phyloP scores from a whole-genome alignment of 2,113 vertebrate species.

The Poecilia latipinna region DNA sequence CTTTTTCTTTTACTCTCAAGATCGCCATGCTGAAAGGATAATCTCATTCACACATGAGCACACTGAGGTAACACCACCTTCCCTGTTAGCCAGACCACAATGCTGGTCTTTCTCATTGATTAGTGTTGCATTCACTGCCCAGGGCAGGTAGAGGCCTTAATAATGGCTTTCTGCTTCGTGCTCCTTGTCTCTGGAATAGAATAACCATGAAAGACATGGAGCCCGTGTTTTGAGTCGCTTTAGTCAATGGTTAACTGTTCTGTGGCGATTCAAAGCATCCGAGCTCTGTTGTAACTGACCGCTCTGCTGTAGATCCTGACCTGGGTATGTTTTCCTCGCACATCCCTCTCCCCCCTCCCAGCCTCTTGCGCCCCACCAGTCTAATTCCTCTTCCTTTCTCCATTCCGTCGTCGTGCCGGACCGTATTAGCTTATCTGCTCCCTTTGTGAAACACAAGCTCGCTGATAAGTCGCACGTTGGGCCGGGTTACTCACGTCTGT shows the following conservation, averaged over 20 bases:
- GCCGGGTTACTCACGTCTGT: slow-evolving; percentile 73
- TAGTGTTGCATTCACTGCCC: slow-evolving; percentile 71
- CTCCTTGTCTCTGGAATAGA: slow-evolving; percentile 57
- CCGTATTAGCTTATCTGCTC: slow-evolving; percentile 71
- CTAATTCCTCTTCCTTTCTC: slow-evolving; percentile 46
- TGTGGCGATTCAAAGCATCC: slow-evolving; percentile 61
- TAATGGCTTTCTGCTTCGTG: slow-evolving; percentile 69
- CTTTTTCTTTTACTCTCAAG: slow-evolving; percentile 15
- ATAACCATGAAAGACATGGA: slow-evolving; percentile 59
- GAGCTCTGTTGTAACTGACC: slow-evolving; percentile 59
- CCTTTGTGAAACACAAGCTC: slow-evolving; percentile 76
- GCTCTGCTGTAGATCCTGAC: slow-evolving; percentile 55
- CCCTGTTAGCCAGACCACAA: slow-evolving; percentile 48
- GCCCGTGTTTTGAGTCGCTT: slow-evolving; percentile 37
- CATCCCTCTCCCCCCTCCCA: background rate
- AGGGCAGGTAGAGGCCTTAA: slow-evolving; percentile 53
- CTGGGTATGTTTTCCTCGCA: slow-evolving; percentile 42
- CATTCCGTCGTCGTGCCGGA: slow-evolving; percentile 40
- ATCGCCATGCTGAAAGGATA: slow-evolving; percentile 49
- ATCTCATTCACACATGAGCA: slow-evolving; percentile 21
- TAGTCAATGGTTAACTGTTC: slow-evolving; percentile 81
- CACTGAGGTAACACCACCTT: slow-evolving; percentile 36
- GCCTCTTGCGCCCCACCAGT: background rate
- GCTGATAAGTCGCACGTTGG: slow-evolving; percentile 73
- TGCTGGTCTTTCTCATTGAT: slow-evolving; percentile 67